A percentile compares a stretch with the other conserved stretches of the same genome.
Evolutionary conservation across 2,797 vertebrate genomes (phyloP).

Genomic region (Zenarchopterus dispar): DNA sequence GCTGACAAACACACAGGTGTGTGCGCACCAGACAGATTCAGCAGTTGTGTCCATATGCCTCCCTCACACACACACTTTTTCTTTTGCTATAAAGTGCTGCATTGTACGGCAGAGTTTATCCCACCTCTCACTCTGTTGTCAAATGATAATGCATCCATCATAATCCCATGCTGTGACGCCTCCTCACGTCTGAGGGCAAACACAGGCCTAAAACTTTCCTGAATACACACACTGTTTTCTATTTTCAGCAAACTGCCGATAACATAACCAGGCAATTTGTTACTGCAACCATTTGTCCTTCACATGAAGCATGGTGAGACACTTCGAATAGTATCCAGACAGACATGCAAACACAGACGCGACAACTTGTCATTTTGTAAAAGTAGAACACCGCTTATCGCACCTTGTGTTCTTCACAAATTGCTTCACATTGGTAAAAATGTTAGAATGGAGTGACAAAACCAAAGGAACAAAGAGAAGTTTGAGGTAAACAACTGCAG

Average conservation of each 20-base stretch:
- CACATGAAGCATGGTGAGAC: conserved; percentile 25
- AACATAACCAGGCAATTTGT: conserved; percentile 31
- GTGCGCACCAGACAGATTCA: not conserved
- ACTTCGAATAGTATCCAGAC: conserved; percentile 23
- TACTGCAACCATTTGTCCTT: conserved; percentile 13
- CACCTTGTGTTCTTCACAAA: not conserved
- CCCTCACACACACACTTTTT: conserved; percentile 1
- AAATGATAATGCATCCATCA: conserved; percentile 47
- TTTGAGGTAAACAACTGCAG: conserved; percentile 7
- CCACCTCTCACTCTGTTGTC: conserved; percentile 46
- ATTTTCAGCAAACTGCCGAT: conserved; percentile 56
- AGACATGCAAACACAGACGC: conserved; percentile 15
- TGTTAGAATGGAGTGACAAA: conserved; percentile 8
- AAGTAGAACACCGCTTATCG: conserved; percentile 16
- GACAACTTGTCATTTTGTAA: conserved; percentile 22
- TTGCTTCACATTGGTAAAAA: not conserved
- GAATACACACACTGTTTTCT: conserved; percentile 55
- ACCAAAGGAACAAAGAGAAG: not conserved
- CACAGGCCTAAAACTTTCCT: conserved; percentile 38
- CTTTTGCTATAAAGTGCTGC: conserved; percentile 1
- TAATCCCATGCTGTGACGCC: conserved; percentile 30
- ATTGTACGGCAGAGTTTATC: conserved; percentile 5
- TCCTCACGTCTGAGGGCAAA: conserved; percentile 42
- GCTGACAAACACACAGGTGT: conserved; percentile 5
- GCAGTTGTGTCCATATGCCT: not conserved